phyloP scores from a whole-genome alignment of 1,140 invertebrate genomes.

The Macrotrachela quadricornifera region DNA sequence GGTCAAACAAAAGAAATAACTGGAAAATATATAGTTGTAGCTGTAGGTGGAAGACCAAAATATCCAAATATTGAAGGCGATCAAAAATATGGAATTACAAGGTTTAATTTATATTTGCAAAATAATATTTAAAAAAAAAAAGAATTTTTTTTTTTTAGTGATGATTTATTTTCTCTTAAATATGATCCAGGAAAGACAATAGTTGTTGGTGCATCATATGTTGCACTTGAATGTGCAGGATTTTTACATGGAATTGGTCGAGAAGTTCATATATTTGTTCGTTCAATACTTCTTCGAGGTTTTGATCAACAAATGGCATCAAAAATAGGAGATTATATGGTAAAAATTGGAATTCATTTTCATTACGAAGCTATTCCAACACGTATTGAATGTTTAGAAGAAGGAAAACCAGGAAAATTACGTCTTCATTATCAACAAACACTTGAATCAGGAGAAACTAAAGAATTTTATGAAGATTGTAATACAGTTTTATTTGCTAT shows the following conservation, averaged over 20 bases:
- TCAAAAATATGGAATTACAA: slow-evolving; percentile 62
- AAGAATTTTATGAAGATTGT: slow-evolving; percentile 19
- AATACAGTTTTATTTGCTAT: slow-evolving; percentile 9
- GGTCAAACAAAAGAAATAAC: slow-evolving; percentile 52
- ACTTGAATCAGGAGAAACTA: slow-evolving; percentile 19
- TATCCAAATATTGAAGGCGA: slow-evolving; percentile 64
- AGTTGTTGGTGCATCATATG: slow-evolving; percentile 76
- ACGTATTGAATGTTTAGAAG: slow-evolving; percentile 37
- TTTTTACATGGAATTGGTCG: slow-evolving; percentile 69
- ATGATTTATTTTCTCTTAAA: slow-evolving; percentile 78
- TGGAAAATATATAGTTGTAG: slow-evolving; percentile 62
- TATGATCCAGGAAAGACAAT: slow-evolving; percentile 75
- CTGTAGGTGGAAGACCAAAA: slow-evolving; percentile 65
- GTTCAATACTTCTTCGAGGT: slow-evolving; percentile 72
- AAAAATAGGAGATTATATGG: slow-evolving; percentile 59
- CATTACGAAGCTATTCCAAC: slow-evolving; percentile 51
- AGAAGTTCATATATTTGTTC: slow-evolving; percentile 67
- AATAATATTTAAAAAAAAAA: neutral
- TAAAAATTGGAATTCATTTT: slow-evolving; percentile 36
- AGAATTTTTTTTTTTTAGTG: slow-evolving; percentile 37
- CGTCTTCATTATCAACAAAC: slow-evolving; percentile 19
- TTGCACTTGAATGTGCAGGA: slow-evolving; percentile 86
- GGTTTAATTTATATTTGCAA: slow-evolving; percentile 15
- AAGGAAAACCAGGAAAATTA: slow-evolving; percentile 25
- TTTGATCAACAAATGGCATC: slow-evolving; percentile 93